Evolutionary conservation across 2,888 invertebrate species (phyloP).

Genomic region (Stenchaetothrips biformis): DNA sequence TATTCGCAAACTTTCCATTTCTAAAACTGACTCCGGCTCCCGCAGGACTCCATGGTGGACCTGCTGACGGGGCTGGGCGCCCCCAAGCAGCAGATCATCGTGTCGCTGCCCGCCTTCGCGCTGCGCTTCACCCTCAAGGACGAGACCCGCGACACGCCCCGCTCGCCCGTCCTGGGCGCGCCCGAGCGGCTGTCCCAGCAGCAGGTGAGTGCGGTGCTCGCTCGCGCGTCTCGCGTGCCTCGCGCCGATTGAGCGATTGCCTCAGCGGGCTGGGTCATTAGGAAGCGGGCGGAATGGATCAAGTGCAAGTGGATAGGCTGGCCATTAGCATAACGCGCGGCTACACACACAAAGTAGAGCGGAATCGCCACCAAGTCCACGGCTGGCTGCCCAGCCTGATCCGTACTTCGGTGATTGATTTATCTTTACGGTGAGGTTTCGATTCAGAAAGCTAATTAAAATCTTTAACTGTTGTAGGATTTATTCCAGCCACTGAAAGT

Average conservation of each 20-base stretch:
- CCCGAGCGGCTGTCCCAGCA: slow-evolving; percentile 56
- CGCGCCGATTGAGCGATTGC: too few species aligned
- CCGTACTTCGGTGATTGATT: too few species aligned
- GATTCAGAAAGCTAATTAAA: too few species aligned
- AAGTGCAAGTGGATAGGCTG: too few species aligned
- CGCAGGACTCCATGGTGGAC: slow-evolving; percentile 69
- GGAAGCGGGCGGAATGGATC: too few species aligned
- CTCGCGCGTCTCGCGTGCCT: too few species aligned
- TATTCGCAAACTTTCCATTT: neutral
- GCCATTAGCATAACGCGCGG: too few species aligned
- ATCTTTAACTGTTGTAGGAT: neutral
- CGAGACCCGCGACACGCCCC: slow-evolving; percentile 61
- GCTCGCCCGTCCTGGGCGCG: slow-evolving; percentile 57
- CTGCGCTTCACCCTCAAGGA: slow-evolving; percentile 62
- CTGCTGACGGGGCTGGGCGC: slow-evolving; percentile 65
- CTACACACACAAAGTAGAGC: too few species aligned
- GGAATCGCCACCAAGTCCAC: too few species aligned
- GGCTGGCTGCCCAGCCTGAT: too few species aligned
- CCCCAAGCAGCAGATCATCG: slow-evolving; percentile 63
- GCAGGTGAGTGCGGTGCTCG: slow-evolving; percentile 52
- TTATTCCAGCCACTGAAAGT: neutral
- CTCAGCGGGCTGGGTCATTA: too few species aligned
- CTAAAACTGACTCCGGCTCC: slow-evolving; percentile 28
- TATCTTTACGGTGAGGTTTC: too few species aligned
- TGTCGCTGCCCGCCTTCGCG: slow-evolving; percentile 66